A percentile compares a stretch with the other conserved stretches of the same genome.
Evolutionary conservation across 2,113 vertebrate species (phyloP).

Genomic region (Zapornia atra): DNA sequence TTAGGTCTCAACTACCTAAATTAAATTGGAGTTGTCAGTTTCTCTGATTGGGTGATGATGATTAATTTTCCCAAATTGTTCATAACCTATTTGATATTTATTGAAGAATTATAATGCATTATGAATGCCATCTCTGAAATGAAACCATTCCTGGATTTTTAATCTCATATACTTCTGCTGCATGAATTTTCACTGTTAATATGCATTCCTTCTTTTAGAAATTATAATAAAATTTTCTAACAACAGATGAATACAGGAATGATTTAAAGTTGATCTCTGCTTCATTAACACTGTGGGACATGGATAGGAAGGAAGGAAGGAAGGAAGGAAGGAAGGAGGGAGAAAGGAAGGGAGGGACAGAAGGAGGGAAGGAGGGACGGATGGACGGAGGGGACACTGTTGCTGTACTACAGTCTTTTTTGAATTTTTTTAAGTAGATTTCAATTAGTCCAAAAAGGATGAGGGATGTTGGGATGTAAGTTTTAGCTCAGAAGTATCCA

Average conservation of each 20-base stretch:
- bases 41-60: background rate
- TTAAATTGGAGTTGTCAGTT: background rate
- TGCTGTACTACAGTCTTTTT: background rate
- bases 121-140: constrained; percentile 65
- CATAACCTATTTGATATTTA: constrained; percentile 74
- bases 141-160: constrained; percentile 54
- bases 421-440: background rate
- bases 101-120: constrained; percentile 65
- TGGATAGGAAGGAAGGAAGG: background rate
- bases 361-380: too few relatives aligned
- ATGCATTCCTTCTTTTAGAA: constrained; percentile 58
- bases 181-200: constrained; percentile 65
- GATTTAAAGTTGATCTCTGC: background rate
- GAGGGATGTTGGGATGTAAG: background rate
- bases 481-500: background rate
- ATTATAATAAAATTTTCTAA: constrained; percentile 61
- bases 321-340: too few relatives aligned
- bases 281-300: background rate
- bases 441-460: background rate
- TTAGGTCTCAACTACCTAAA: background rate
- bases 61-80: constrained; percentile 65
- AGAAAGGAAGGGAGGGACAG: too few relatives aligned
- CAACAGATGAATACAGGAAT: constrained; percentile 16
- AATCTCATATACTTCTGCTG: constrained; percentile 44
- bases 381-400: background rate